A percentile compares a stretch with the other conserved stretches of the same genome.
Evolutionary conservation across 1,140 invertebrate genomes (phyloP).

Genomic region (Stenopsyche tienmushanensis): DNA sequence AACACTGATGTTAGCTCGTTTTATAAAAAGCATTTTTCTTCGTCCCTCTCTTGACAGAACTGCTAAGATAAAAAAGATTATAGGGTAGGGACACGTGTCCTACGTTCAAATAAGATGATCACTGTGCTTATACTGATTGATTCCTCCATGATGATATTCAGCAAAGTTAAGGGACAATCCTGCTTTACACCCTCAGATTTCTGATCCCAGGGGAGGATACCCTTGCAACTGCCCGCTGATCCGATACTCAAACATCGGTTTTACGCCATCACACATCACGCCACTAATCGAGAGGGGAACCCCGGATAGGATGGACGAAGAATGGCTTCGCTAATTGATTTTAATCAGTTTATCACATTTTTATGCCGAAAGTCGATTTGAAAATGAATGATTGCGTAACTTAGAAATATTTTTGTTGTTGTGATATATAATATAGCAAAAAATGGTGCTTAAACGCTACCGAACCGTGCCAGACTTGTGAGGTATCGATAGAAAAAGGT

Average conservation of each 20-base stretch:
- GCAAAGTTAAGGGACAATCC: neutral
- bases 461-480: neutral
- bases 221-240: slow-evolving; percentile 31
- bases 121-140: no score
- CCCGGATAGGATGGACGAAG: no score
- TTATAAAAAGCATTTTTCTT: no score
- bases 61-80: no score
- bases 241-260: slow-evolving; percentile 41
- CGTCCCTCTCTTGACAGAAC: no score
- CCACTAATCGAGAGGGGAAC: slow-evolving; percentile 1
- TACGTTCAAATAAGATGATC: no score
- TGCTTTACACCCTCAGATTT: neutral
- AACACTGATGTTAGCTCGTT: no score
- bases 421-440: neutral
- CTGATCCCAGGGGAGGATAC: slow-evolving; percentile 20
- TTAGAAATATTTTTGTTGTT: neutral
- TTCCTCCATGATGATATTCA: neutral
- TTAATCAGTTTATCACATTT: neutral
- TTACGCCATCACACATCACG: slow-evolving; percentile 36
- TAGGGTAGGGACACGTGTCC: no score
- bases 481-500: slow-evolving; percentile 2
- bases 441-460: neutral
- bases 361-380: neutral
- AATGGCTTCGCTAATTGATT: neutral
- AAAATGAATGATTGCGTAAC: neutral